Evolutionary conservation across 1,140 invertebrate genomes (phyloP).

Genomic region (Ridgeia piscesae): DNA sequence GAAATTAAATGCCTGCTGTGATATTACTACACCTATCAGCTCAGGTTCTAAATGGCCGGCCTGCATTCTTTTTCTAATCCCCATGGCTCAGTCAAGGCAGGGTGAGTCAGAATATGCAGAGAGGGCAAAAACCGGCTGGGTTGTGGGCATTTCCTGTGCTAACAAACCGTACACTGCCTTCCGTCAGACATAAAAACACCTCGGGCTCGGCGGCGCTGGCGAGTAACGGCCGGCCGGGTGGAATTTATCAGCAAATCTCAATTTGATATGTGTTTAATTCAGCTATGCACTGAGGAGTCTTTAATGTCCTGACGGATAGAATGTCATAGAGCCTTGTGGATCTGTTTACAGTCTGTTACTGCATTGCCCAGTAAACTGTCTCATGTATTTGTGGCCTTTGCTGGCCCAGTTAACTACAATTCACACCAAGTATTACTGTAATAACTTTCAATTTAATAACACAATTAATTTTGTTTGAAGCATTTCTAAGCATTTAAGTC

Average conservation of each 20-base stretch:
- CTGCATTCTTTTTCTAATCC: not conserved
- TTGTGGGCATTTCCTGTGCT: not conserved
- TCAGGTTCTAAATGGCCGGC: not conserved
- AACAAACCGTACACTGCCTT: not conserved
- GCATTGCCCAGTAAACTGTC: not conserved
- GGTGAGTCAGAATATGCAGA: not conserved
- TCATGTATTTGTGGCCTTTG: not conserved
- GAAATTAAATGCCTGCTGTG: not conserved
- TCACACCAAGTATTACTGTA: not conserved
- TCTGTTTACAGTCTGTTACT: not conserved
- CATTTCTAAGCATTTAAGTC: not conserved
- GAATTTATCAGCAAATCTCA: slow-evolving; percentile 1
- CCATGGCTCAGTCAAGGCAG: not conserved
- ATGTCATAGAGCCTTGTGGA: not conserved
- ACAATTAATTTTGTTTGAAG: not conserved
- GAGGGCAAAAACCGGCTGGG: not conserved
- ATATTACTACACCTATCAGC: not conserved
- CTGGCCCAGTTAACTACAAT: not conserved
- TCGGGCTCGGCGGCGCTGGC: no score
- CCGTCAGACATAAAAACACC: not conserved
- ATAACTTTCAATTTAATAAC: not conserved
- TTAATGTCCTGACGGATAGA: not conserved
- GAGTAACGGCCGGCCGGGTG: not conserved
- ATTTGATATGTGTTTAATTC: slow-evolving; percentile 1
- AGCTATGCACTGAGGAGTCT: not conserved